Evolutionary conservation across 1,140 invertebrate species (phyloP).

Genomic region (Dendrolimus punctatus): DNA sequence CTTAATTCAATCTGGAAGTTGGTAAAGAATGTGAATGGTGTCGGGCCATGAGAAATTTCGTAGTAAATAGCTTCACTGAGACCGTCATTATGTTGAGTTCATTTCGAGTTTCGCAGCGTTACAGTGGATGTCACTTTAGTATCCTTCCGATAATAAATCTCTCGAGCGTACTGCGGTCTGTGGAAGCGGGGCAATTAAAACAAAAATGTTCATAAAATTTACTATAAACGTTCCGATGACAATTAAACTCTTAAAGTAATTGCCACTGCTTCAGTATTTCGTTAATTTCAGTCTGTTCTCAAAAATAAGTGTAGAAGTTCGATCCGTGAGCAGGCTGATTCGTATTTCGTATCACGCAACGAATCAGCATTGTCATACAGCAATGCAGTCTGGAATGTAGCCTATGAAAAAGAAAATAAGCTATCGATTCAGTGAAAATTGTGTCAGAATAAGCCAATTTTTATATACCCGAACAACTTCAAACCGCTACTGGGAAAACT

Average conservation of each 20-base stretch:
- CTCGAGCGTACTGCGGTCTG: conserved; percentile 13
- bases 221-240: conserved; percentile 12
- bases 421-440: too few species aligned
- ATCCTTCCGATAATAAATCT: conserved; percentile 51
- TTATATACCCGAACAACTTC: too few species aligned
- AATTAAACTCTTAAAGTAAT: conserved; percentile 1
- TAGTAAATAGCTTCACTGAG: conserved; percentile 45
- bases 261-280: too few species aligned
- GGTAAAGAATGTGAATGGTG: conserved; percentile 37
- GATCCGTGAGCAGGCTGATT: too few species aligned
- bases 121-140: conserved; percentile 42
- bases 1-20: conserved; percentile 41
- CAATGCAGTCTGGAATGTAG: too few species aligned
- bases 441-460: too few species aligned
- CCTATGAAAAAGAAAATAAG: too few species aligned
- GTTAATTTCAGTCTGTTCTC: too few species aligned
- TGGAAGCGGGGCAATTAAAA: conserved; percentile 23
- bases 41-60: conserved; percentile 40
- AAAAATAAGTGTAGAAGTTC: too few species aligned
- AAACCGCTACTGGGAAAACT: too few species aligned
- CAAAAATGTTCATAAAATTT: conserved; percentile 31
- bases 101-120: conserved; percentile 47
- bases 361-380: too few species aligned
- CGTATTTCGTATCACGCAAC: too few species aligned
- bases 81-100: conserved; percentile 48